Evolutionary conservation across 2,888 invertebrate species (phyloP).

Genomic region (Leptinotarsa peninsularis): DNA sequence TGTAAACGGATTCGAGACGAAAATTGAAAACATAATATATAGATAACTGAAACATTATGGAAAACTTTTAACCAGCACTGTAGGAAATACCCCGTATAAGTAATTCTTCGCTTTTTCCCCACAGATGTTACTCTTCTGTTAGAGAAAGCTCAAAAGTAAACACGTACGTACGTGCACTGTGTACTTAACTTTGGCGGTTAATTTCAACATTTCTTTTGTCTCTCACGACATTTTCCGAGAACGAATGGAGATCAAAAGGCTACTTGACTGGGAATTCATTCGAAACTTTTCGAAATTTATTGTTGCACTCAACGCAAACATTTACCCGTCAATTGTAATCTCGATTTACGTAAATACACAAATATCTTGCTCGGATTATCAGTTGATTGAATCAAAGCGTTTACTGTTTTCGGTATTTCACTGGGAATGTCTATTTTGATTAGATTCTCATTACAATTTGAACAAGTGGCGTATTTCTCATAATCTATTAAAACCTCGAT

Average conservation of each 20-base stretch:
- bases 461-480: too few relatives aligned
- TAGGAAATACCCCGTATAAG: not conserved
- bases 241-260: constrained; percentile 22
- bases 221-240: not conserved
- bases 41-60: too few relatives aligned
- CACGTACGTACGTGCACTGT: constrained; percentile 27
- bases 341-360: constrained; percentile 2
- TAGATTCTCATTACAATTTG: too few relatives aligned
- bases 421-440: not conserved
- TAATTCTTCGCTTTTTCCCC: not conserved
- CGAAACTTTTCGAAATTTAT: not conserved
- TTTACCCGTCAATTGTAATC: not conserved
- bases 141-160: constrained; percentile 24
- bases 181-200: constrained; percentile 29
- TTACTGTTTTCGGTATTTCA: not conserved
- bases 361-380: not conserved
- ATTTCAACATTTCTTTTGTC: constrained; percentile 29
- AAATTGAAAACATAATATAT: too few relatives aligned
- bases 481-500: too few relatives aligned
- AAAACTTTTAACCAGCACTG: not conserved
- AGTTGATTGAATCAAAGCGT: not conserved
- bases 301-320: constrained; percentile 2
- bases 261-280: not conserved
- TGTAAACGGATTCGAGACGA: too few relatives aligned
- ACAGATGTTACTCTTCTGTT: constrained; percentile 12